These are phyloP conservation scores for Ophion costatus DNA, from an alignment of 2,888 invertebrate genomes.

Conservation along the genomic window DNA sequence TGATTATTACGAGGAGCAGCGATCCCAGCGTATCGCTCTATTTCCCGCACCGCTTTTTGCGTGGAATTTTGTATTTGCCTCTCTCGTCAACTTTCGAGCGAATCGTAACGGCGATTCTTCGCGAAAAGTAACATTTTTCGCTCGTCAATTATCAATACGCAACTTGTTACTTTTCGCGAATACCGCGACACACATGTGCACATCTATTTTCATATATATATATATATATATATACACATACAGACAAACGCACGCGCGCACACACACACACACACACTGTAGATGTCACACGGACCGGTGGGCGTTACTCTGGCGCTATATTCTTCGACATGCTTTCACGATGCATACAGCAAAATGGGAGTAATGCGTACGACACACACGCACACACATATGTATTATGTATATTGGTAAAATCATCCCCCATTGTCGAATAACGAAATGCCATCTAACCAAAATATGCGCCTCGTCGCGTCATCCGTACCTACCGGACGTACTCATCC, in stretches of 20 bases:
- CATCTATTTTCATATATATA: not conserved
- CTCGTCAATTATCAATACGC: too few relatives aligned
- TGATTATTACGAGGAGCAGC: not conserved
- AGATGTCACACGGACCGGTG: not conserved
- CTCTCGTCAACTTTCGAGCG: not conserved
- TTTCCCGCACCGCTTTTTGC: not conserved
- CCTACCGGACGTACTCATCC: slow-evolving; percentile 59
- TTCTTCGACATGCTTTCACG: slow-evolving; percentile 53
- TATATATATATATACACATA: not conserved
- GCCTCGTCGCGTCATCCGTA: slow-evolving; percentile 44
- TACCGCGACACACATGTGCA: not conserved
- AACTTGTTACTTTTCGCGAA: slow-evolving; percentile 5
- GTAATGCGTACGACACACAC: not conserved
- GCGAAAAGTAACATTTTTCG: slow-evolving; percentile 5
- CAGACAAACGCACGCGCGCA: slow-evolving; percentile 19
- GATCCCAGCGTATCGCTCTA: too few relatives aligned
- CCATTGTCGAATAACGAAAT: not conserved
- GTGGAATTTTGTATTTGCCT: not conserved
- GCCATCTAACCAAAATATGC: too few relatives aligned
- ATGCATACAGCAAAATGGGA: slow-evolving; percentile 15
- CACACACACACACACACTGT: too few relatives aligned
- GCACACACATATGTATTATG: too few relatives aligned
- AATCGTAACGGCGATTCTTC: not conserved
- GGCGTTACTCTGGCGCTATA: slow-evolving; percentile 46
- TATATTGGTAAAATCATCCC: too few relatives aligned